phyloP scores from a whole-genome alignment of 1,140 invertebrate genomes.

The Apis cerana region DNA sequence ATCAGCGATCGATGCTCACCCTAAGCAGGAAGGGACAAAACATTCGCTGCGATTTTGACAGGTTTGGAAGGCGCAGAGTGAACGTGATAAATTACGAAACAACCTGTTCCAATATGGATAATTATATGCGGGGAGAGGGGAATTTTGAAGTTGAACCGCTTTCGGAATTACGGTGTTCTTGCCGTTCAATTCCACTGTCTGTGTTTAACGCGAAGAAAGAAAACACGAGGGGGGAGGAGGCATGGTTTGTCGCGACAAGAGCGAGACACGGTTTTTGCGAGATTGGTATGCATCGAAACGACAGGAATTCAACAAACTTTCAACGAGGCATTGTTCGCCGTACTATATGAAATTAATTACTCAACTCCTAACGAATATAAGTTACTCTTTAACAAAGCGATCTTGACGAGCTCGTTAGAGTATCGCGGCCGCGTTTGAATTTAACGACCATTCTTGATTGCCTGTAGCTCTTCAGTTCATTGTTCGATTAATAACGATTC shows the following conservation, averaged over 20 bases:
- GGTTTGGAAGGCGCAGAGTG: too few species aligned
- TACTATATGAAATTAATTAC: constrained; percentile 38
- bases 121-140: too few species aligned
- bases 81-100: too few species aligned
- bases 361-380: constrained; percentile 42
- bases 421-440: constrained; percentile 17
- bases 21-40: too few species aligned
- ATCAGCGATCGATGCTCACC: too few species aligned
- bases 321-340: constrained; percentile 18
- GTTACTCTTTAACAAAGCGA: constrained; percentile 34
- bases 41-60: too few species aligned
- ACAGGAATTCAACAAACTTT: constrained; percentile 11
- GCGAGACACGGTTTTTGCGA: constrained; percentile 3
- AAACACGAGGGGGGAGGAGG: too few species aligned
- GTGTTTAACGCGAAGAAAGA: not conserved
- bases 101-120: too few species aligned
- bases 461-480: constrained; percentile 12
- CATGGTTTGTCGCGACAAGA: not conserved
- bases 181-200: too few species aligned
- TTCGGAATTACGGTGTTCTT: too few species aligned
- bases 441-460: constrained; percentile 33
- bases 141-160: too few species aligned
- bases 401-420: constrained; percentile 45
- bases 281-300: not conserved
- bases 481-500: constrained; percentile 33